Evolutionary conservation across 1,140 invertebrate species (phyloP).

Genomic region (Trypoxylus dichotomus): DNA sequence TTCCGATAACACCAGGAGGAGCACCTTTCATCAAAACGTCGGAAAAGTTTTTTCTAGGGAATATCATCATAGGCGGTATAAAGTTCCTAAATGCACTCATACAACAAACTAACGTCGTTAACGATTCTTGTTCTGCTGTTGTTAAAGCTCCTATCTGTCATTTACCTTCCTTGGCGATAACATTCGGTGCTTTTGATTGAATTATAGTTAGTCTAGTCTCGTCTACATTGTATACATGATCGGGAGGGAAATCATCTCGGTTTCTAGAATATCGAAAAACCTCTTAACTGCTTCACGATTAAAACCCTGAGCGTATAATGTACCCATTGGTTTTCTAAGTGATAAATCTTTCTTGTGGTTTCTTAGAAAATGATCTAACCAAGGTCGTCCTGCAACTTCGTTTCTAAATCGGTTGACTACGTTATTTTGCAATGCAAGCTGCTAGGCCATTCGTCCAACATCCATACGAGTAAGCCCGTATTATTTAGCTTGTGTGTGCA

Average conservation of each 20-base stretch:
- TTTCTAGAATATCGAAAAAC: conserved; percentile 49
- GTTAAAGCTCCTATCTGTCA: conserved; percentile 53
- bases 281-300: conserved; percentile 43
- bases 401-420: conserved; percentile 6
- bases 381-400: conserved; percentile 1
- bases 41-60: conserved; percentile 47
- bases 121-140: conserved; percentile 55
- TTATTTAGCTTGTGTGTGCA: not conserved
- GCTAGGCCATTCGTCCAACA: not conserved
- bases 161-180: conserved; percentile 46
- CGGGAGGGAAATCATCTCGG: conserved; percentile 40
- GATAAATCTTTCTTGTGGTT: conserved; percentile 4
- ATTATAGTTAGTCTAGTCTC: conserved; percentile 49
- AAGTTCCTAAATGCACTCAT: conserved; percentile 51
- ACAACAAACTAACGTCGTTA: conserved; percentile 41
- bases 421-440: not conserved
- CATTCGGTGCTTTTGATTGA: conserved; percentile 43
- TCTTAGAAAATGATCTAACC: conserved; percentile 17
- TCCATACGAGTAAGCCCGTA: conserved; percentile 11
- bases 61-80: conserved; percentile 50
- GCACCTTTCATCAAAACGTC: conserved; percentile 33
- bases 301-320: conserved; percentile 27
- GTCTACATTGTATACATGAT: conserved; percentile 50
- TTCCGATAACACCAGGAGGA: conserved; percentile 32
- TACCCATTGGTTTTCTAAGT: not conserved